Evolutionary conservation across 2,888 invertebrate genomes (phyloP).

Genomic region (Luperina nickerlii): DNA sequence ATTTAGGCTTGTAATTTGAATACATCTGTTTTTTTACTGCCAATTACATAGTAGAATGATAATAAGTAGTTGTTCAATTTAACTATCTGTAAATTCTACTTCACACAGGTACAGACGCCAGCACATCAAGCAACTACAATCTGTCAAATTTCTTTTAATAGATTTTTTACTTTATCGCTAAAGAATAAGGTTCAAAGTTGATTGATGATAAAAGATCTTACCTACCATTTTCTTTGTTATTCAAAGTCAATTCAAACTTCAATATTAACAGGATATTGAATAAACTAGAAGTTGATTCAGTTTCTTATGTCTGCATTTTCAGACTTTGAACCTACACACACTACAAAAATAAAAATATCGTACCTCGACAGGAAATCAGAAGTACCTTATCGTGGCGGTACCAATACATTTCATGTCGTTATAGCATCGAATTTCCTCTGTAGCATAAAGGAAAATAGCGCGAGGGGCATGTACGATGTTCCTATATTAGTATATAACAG

Average conservation of each 20-base stretch:
- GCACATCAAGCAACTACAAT: no score
- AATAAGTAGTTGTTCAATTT: background rate
- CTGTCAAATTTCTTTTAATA: no score
- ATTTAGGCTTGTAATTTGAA: constrained; percentile 14
- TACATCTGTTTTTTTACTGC: constrained; percentile 12
- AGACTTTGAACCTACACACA: background rate
- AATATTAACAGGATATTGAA: background rate
- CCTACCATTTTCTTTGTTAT: background rate
- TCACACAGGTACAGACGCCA: background rate
- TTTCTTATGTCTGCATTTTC: constrained; percentile 3
- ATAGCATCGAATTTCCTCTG: constrained; percentile 57
- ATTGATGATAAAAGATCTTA: background rate
- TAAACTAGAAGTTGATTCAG: background rate
- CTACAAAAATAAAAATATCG: constrained; percentile 20
- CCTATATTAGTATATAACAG: constrained; percentile 29
- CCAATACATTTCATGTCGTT: constrained; percentile 60
- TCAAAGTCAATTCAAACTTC: background rate
- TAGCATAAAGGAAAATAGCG: constrained; percentile 50
- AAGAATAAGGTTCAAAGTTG: no score
- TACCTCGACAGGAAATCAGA: constrained; percentile 58
- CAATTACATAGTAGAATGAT: constrained; percentile 6
- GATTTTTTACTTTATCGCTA: no score
- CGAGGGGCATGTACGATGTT: constrained; percentile 39
- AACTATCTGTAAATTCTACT: background rate
- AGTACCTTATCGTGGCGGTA: constrained; percentile 45